Evolutionary conservation across 2,888 invertebrate genomes (phyloP), one percentile per base, ranked within the genome.

Genomic region (Phania funesta): DNA sequence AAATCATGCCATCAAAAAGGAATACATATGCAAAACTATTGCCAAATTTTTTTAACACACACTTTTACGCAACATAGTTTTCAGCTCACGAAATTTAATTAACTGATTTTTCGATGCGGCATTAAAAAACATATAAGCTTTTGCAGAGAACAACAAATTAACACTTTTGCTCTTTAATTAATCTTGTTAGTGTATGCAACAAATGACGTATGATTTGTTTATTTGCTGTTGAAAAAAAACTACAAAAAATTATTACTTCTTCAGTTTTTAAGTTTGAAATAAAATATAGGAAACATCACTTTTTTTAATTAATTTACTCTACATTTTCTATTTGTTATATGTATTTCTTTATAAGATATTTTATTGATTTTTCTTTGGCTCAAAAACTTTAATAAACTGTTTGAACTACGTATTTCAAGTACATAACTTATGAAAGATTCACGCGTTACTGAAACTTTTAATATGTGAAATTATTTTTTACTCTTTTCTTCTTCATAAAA

Each of bases 381-480:
- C n/a, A n/a, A n/a, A n/a, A n/a, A n/a, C n/a, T 83, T 83, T 65
- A 74, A 83, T 38, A 4, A 13, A 38, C 0, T 2, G 11, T 38
- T 38, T 13, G n/a, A n/a, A 38, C 11, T 38, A 11, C n/a, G 9
- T 77, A 85, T 86, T 67, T 77, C 41, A 73, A 54, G 84, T 85
- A 85, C 82, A 82, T 84, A 85, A 86, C 89, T 89, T 89, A 87
- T 87, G 88, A 89, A 89, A 88, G 88, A 88, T 86, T 86, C 85
- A 86, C 86, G 87, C 87, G 84, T 87, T 85, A 88, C 88, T 88
- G 87, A 88, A 24, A 76, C 71, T 76, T 76, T 56, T 32, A 24
- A 71, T 65, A 73, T 77, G 65, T 80, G 54, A 67, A 77, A 79
- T 71, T 73, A 68, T 71, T 56, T 79, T 73, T 73, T 56, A 70